Base-by-base conservation (phyloP, 2,113 vertebrate species). In the Rostratula benghalensis region DNA sequence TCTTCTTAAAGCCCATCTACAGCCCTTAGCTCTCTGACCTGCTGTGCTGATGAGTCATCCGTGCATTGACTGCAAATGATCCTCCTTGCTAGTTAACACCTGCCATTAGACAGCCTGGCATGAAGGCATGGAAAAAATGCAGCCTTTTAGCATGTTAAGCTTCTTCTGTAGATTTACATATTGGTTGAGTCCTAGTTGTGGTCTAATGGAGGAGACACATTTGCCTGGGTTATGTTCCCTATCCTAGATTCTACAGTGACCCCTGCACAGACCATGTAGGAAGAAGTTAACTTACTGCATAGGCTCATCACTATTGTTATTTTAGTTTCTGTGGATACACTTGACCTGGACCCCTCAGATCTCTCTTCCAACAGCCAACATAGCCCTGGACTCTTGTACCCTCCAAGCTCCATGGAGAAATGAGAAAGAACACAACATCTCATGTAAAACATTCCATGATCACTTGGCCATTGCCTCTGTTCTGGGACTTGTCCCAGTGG, bases 41-140 rank as follows among this genome's bases (percentile, higher is more conserved):
- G 83, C 93, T 90, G 85, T 86, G 92, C 85, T 90, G 86, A 83
- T 92, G 75, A 91, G n/a, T 95, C 92, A 90, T 50, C 51, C 68
- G 39, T 33, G 23, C 37, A 48, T 20, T 75, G 68, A 64, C 68
- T 81, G 60, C 87, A 90, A 93, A 86, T 1, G 4, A 68, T 78
- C 73, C 56, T 90, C 70, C 67, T 86, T 70, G 46, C 20, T 53
- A 61, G n/a, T 48, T 91, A 93, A 67, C 67, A 88, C 3, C 54
- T 82, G 61, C 50, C 50, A 59, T 77, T 45, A 83, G 23, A 41
- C 3, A 10, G 51, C 24, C 41, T 65, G 59, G n/a, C 54, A 79
- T 0, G 1, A 10, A 69, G 31, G 7, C 45, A 73, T 1, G 73
- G 30, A 88, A 92, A 84, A 87, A 86, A 30, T 46, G 11, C 22